Conservation (phyloP, 2,888 invertebrate genomes). For the Cantharis rufa region DNA sequence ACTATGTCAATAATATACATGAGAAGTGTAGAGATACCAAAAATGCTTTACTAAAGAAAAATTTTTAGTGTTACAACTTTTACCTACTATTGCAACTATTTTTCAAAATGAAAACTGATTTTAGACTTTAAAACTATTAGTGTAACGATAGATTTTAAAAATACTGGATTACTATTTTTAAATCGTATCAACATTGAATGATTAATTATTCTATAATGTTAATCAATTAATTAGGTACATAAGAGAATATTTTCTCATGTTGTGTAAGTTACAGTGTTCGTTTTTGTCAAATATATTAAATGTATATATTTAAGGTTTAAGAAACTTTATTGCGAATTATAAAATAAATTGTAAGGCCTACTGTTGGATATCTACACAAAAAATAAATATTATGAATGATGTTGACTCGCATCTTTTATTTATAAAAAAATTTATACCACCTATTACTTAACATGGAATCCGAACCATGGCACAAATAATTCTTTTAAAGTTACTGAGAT, state of each 20-base stretch:
- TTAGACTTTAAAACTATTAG: neutral
- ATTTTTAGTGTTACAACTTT: neutral
- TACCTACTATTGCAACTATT: neutral
- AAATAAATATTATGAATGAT: slow-evolving; percentile 21
- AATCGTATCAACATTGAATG: neutral
- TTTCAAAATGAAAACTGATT: slow-evolving; percentile 3
- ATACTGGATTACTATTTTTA: neutral
- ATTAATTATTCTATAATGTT: neutral
- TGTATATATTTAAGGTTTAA: slow-evolving; percentile 12
- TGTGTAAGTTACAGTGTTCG: slow-evolving; percentile 12
- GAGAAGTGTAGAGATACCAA: neutral
- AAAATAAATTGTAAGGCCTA: slow-evolving; percentile 15
- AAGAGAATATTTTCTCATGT: slow-evolving; percentile 18
- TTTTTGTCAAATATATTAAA: slow-evolving; percentile 14
- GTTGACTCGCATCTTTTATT: neutral
- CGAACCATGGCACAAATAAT: too few species aligned
- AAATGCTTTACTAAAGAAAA: neutral
- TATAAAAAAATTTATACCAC: neutral
- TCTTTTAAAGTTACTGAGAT: too few species aligned
- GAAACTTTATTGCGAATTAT: slow-evolving; percentile 16
- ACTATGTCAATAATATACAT: neutral
- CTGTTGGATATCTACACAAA: slow-evolving; percentile 21
- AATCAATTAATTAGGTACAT: neutral
- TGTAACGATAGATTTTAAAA: neutral
- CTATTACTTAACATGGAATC: too few species aligned